phyloP scores from a whole-genome alignment of 1,140 invertebrate genomes.

The Drosophila pruinosa region DNA sequence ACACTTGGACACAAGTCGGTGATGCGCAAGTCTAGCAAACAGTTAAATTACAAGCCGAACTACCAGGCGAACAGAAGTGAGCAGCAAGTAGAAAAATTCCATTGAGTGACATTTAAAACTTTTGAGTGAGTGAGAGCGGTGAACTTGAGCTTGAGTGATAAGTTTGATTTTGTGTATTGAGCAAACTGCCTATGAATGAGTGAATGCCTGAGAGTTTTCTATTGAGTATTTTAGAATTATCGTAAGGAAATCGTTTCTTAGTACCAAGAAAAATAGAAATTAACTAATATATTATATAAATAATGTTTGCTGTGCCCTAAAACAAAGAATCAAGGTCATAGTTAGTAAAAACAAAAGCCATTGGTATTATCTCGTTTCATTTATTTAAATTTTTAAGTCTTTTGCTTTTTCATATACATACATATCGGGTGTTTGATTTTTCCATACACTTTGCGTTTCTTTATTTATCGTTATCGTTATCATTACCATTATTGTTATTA shows the following conservation, averaged over 20 bases:
- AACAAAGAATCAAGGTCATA: not conserved
- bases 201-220: not conserved
- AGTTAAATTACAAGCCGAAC: not conserved
- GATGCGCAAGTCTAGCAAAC: not conserved
- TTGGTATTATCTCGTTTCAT: slow-evolving; percentile 78
- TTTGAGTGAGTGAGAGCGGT: not conserved
- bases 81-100: not conserved
- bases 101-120: not conserved
- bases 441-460: slow-evolving; percentile 48
- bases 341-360: not conserved
- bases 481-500: slow-evolving; percentile 17
- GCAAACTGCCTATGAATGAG: not conserved
- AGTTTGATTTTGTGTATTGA: not conserved
- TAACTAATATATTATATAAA: no score
- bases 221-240: not conserved
- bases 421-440: slow-evolving; percentile 54
- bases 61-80: not conserved
- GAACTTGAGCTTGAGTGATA: not conserved
- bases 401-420: slow-evolving; percentile 75
- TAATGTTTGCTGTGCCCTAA: no score
- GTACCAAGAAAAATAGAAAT: no score
- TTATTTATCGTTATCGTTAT: slow-evolving; percentile 19
- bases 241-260: no score
- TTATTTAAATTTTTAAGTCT: slow-evolving; percentile 81
- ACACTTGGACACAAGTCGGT: not conserved